Conservation (phyloP, 2,113 vertebrate genomes). For the Oxyura jamaicensis region DNA sequence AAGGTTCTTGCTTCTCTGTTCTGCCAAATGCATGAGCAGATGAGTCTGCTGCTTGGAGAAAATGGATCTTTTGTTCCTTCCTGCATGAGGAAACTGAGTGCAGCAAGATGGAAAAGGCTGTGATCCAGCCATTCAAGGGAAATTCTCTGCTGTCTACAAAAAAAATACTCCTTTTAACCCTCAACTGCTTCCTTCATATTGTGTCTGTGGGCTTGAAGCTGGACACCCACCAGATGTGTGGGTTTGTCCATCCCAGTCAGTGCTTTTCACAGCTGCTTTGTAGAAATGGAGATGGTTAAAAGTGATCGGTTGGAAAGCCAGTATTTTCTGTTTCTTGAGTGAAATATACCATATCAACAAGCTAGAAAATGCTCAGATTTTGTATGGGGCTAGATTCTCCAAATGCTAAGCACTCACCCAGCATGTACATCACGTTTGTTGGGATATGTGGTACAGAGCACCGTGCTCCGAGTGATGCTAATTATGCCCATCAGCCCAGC, state of each 20-base stretch:
- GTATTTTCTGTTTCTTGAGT: background rate
- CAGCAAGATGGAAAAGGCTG: background rate
- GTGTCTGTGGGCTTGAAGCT: background rate
- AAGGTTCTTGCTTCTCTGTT: background rate
- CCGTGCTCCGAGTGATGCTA: background rate
- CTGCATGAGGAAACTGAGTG: background rate
- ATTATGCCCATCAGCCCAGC: background rate
- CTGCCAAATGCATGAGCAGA: background rate
- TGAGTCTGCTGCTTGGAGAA: background rate
- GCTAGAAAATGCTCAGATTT: background rate
- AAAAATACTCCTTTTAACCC: background rate
- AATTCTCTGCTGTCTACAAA: background rate
- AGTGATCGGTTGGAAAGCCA: background rate
- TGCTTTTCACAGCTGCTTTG: background rate
- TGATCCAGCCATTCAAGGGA: background rate
- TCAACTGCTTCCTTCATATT: background rate
- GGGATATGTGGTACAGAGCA: background rate
- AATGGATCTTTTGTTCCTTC: background rate
- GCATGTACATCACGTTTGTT: accelerated
- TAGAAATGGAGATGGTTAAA: background rate
- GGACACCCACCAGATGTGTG: background rate
- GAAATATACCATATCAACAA: background rate
- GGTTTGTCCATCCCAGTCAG: background rate
- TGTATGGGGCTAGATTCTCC: background rate
- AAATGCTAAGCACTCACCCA: background rate